Percentiles rank a stretch among this genome's conserved stretches.
Evolutionary conservation across 2,888 invertebrate species (phyloP).

Genomic region (Pseudococcus jackbeardsleyi): DNA sequence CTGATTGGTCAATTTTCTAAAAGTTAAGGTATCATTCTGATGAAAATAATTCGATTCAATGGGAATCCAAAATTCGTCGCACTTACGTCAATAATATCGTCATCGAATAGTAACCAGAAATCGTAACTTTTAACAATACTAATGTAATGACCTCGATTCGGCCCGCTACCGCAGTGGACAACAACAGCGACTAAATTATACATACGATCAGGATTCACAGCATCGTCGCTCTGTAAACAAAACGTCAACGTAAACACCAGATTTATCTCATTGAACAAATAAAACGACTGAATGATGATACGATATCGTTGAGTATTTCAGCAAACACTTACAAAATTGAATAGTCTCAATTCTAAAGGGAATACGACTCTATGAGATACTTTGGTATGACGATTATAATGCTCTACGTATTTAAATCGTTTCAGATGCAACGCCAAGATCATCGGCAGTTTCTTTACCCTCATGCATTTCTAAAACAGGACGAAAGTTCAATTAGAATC

Average conservation of each 20-base stretch:
- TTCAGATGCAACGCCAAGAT: constrained; percentile 98
- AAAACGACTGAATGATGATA: not conserved
- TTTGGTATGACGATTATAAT: constrained; percentile 98
- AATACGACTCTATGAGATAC: constrained; percentile 99
- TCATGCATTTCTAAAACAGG: constrained; percentile 85
- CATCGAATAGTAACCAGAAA: constrained; percentile 99
- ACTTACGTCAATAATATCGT: constrained; percentile 99
- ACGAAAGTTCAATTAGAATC: constrained; percentile 6
- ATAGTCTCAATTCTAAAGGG: constrained; percentile 95
- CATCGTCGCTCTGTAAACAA: constrained; percentile 90
- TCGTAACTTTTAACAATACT: constrained; percentile 99
- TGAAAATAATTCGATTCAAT: not conserved
- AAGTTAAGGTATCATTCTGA: not conserved
- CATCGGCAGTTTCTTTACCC: constrained; percentile 97
- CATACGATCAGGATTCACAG: constrained; percentile 96
- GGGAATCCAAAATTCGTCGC: constrained; percentile 30
- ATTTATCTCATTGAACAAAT: constrained; percentile 22
- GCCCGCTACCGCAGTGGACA: constrained; percentile 99
- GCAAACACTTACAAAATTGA: constrained; percentile 87
- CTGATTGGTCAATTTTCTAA: constrained; percentile 98
- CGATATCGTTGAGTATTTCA: not conserved
- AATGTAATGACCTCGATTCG: constrained; percentile 99
- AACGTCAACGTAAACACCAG: not conserved
- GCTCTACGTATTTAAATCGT: constrained; percentile 97
- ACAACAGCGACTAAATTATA: constrained; percentile 99